phyloP scores from a whole-genome alignment of 2,888 invertebrate genomes.

The Ommatoiulus sabulosus region DNA sequence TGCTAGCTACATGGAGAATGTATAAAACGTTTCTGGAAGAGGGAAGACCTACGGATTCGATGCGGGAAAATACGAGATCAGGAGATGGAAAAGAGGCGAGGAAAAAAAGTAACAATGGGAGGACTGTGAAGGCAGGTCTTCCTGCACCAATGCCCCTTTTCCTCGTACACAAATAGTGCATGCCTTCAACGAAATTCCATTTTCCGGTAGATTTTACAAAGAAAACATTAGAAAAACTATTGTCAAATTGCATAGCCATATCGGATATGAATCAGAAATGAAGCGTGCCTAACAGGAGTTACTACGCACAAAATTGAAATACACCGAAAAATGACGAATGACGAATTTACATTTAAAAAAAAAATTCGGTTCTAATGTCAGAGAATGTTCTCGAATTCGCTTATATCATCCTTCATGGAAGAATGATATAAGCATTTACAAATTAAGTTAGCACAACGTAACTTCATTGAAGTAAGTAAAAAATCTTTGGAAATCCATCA shows the following conservation, averaged over 20 bases:
- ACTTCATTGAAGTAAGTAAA: not conserved
- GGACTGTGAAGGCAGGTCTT: conserved; percentile 29
- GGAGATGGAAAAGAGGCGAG: not conserved
- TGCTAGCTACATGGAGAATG: conserved; percentile 3
- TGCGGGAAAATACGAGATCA: not conserved
- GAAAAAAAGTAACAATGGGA: not conserved
- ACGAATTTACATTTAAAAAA: too few relatives aligned
- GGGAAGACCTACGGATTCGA: not conserved
- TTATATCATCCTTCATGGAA: too few relatives aligned
- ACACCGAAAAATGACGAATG: too few relatives aligned
- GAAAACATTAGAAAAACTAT: not conserved
- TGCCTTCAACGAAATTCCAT: not conserved
- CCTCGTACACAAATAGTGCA: not conserved
- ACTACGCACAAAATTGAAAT: too few relatives aligned
- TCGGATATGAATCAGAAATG: too few relatives aligned
- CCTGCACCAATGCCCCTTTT: not conserved
- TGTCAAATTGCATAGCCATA: not conserved
- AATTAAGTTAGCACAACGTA: too few relatives aligned
- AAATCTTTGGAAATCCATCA: not conserved
- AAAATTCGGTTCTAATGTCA: too few relatives aligned
- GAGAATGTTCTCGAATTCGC: too few relatives aligned
- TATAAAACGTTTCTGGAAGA: not conserved
- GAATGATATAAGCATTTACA: too few relatives aligned
- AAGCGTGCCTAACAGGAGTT: too few relatives aligned
- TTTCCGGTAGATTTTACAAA: not conserved